Evolutionary conservation across 2,888 invertebrate species (phyloP).

Genomic region (Hemaris fuciformis): DNA sequence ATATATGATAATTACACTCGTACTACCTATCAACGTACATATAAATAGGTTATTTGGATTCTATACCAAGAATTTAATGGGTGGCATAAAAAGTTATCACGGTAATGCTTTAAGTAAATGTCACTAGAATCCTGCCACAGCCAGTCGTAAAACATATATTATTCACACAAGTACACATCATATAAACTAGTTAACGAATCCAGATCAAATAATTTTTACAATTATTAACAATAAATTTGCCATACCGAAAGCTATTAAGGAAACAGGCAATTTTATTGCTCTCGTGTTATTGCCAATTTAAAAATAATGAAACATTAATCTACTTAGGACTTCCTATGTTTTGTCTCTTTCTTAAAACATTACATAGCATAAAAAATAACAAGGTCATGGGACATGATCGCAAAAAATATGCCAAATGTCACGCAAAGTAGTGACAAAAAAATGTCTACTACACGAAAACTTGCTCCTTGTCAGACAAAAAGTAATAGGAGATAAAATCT

Average conservation of each 20-base stretch:
- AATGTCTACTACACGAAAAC: background rate
- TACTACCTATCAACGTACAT: too few species aligned
- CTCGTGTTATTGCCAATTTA: constrained; percentile 11
- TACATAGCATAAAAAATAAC: constrained; percentile 15
- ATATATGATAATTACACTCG: too few species aligned
- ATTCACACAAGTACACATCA: background rate
- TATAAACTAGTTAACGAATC: background rate
- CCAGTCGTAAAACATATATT: background rate
- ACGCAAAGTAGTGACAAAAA: background rate
- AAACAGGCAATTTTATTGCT: background rate
- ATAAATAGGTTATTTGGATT: too few species aligned
- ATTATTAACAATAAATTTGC: background rate
- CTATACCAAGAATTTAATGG: background rate
- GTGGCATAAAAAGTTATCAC: background rate
- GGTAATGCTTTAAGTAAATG: background rate
- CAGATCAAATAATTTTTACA: background rate
- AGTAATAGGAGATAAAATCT: background rate
- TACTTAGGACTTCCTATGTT: constrained; percentile 48
- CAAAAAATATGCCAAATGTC: constrained; percentile 16
- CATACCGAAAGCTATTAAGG: constrained; percentile 3
- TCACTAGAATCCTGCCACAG: background rate
- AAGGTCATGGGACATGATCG: constrained; percentile 15
- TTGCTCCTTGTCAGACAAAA: background rate
- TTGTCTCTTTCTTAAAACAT: background rate
- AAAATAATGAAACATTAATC: constrained; percentile 32